Base-by-base conservation (phyloP, 92 coral and sea anemone genomes). In the Epizoanthus stellaris region DNA sequence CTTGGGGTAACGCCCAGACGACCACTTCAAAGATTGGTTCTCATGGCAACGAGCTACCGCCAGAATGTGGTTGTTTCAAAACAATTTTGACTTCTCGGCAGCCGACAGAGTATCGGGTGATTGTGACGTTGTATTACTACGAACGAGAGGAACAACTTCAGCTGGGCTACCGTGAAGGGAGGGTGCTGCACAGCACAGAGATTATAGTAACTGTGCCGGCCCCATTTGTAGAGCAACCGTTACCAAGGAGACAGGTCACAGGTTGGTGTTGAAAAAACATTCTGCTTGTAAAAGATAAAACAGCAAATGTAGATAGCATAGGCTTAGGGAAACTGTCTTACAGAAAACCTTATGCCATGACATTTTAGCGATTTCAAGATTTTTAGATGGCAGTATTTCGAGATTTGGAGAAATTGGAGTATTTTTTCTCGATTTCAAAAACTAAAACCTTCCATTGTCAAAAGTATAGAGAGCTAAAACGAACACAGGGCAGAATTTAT, bases 1-100 rank as follows among this genome's bases (percentile, higher is more conserved):
- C 77, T 6, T 7, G 1, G 23, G 14, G 17, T 43, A 20, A 21
- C 14, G 1, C 59, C 36, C 6, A 14, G 4, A 49, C 17, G 8
- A 9, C 34, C 11, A 25, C 77, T 21, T 43, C 38, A 34, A 45
- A 72, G 38, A 19, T 2, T 10, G 77, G 77, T 12, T 45, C 11
- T 39, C 57, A 49, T 40, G 38, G 59, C 52, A 16, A 40, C 10
- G 59, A 43, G 12, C 49, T 72, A 57, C 59, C 60, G 16, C 77
- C 57, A 72, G 40, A 72, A 49, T 14, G 47, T 72, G 77, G 59
- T 7, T 45, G 77, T 72, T n/a, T 72, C 38, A 72, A 72, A 6
- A 21, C 58, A 10, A 9, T 1, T 4, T 10, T 72, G 59, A 34
- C 40, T 8, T 47, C 36, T 70, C 20, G 53, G 16, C n/a, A 0